Conservation (phyloP, 1,140 invertebrate genomes). For the Tetramorium simillimum region DNA sequence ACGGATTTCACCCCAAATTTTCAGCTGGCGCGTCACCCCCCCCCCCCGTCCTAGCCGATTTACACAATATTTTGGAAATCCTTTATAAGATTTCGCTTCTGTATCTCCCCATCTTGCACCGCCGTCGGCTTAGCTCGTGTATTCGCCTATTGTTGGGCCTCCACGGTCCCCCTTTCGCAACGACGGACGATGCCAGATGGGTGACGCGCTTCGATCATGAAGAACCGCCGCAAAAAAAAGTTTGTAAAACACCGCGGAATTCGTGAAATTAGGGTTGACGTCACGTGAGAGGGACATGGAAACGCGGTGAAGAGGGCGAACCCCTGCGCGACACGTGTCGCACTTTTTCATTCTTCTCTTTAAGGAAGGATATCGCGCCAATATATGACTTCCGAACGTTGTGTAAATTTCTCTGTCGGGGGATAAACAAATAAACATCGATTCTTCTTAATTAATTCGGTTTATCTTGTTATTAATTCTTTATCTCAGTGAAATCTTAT, state of each 20-base stretch:
- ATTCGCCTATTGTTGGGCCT: slow-evolving; percentile 77
- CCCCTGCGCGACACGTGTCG: slow-evolving; percentile 61
- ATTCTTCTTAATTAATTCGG: neutral
- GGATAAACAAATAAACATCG: neutral
- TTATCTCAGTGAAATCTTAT: neutral
- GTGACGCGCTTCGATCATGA: slow-evolving; percentile 64
- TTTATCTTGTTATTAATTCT: neutral
- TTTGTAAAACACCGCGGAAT: slow-evolving; percentile 81
- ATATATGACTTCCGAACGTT: neutral
- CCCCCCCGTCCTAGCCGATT: slow-evolving; percentile 74
- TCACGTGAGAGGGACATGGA: slow-evolving; percentile 35
- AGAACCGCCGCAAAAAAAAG: slow-evolving; percentile 71
- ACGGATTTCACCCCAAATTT: slow-evolving; percentile 83
- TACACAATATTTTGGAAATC: slow-evolving; percentile 87
- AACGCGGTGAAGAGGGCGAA: slow-evolving; percentile 63
- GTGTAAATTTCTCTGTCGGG: neutral
- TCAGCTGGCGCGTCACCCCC: slow-evolving; percentile 77
- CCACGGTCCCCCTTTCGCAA: slow-evolving; percentile 62
- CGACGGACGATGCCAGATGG: slow-evolving; percentile 81
- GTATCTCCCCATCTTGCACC: slow-evolving; percentile 1
- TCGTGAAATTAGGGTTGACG: slow-evolving; percentile 83
- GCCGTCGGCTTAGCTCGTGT: slow-evolving; percentile 72
- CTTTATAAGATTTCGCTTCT: slow-evolving; percentile 80
- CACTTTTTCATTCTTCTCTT: slow-evolving; percentile 8
- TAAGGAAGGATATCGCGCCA: neutral